Evolutionary conservation across 2,797 vertebrate genomes (phyloP).

Genomic region (Triplophysa yarkandensis): DNA sequence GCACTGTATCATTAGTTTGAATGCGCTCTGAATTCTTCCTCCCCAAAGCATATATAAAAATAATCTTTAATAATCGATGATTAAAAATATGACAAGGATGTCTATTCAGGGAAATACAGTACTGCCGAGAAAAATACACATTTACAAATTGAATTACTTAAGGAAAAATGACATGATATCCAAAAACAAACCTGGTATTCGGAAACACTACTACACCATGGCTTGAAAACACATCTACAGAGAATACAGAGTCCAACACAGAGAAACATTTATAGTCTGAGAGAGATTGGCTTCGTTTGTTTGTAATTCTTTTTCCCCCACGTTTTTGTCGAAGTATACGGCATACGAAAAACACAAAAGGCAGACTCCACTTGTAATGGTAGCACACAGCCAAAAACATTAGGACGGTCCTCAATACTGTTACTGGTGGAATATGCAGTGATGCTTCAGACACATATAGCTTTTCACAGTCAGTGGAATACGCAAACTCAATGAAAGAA

Average conservation of each 20-base stretch:
- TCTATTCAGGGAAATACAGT: slow-evolving; percentile 47
- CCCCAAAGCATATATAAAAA: slow-evolving; percentile 49
- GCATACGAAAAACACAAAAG: slow-evolving; percentile 44
- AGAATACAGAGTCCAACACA: slow-evolving; percentile 45
- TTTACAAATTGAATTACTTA: slow-evolving; percentile 36
- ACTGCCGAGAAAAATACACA: slow-evolving; percentile 46
- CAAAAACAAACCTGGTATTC: slow-evolving; percentile 23
- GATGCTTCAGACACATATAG: slow-evolving; percentile 40
- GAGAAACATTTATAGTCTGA: slow-evolving; percentile 43
- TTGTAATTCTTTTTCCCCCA: not conserved
- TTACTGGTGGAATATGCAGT: slow-evolving; percentile 26
- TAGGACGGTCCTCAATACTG: slow-evolving; percentile 34
- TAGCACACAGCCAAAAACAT: slow-evolving; percentile 40
- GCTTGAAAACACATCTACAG: slow-evolving; percentile 45
- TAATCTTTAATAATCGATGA: slow-evolving; percentile 42
- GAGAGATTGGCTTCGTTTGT: slow-evolving; percentile 44
- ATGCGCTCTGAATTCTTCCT: slow-evolving; percentile 26
- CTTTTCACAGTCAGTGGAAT: slow-evolving; percentile 45
- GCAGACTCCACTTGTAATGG: slow-evolving; percentile 40
- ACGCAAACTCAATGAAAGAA: slow-evolving; percentile 70
- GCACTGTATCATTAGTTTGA: not conserved
- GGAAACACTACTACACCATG: slow-evolving; percentile 32
- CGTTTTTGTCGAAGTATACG: slow-evolving; percentile 41
- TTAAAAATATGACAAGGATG: slow-evolving; percentile 44
- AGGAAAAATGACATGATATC: slow-evolving; percentile 33